Conservation (phyloP, 2,113 vertebrate genomes). For the Felis catus region F.catus_Fca126_mat1.0 CM031420.1:12373001-12373500, state of each 20-base stretch:
- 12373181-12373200: not conserved
- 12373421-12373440: too few species aligned
- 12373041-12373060: rapidly evolving
- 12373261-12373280: too few species aligned
- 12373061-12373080: rapidly evolving
- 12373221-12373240: not conserved
- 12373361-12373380: too few species aligned
- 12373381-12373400: too few species aligned
- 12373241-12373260: too few species aligned
- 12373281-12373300: too few species aligned
- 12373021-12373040: rapidly evolving
- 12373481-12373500: not conserved
- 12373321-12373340: too few species aligned
- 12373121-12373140: not conserved
- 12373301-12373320: too few species aligned
- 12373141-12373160: rapidly evolving
- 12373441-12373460: not conserved
- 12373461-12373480: not conserved
- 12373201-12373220: not conserved
- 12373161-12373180: not conserved
- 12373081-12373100: too few species aligned
- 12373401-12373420: too few species aligned
- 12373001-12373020: rapidly evolving
- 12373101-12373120: not conserved
- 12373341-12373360: too few species aligned